Percentiles rank a stretch among this genome's conserved stretches.
Evolutionary conservation across 2,888 invertebrate species (phyloP).

Genomic region (Diaprepes abbreviatus): DNA sequence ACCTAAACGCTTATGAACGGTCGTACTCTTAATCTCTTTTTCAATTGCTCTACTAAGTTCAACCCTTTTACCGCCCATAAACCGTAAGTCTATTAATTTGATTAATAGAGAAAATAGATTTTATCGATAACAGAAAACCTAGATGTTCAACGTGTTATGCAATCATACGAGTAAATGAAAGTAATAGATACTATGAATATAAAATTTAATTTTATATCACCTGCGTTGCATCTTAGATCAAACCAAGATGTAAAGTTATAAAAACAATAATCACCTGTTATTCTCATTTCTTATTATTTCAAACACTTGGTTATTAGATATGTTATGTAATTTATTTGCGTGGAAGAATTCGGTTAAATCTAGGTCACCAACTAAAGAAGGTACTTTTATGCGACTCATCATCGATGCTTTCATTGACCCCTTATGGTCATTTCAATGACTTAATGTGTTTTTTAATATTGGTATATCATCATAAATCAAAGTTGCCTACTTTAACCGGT

Average conservation of each 20-base stretch:
- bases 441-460: constrained; percentile 13
- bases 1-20: too few species aligned
- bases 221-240: neutral
- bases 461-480: constrained; percentile 14
- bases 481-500: constrained; percentile 14
- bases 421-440: constrained; percentile 14
- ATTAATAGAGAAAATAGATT: too few species aligned
- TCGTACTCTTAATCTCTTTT: too few species aligned
- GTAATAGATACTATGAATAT: too few species aligned
- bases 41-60: too few species aligned
- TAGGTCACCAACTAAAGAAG: constrained; percentile 14
- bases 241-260: neutral
- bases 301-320: neutral
- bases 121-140: too few species aligned
- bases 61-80: too few species aligned
- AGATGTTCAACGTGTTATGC: too few species aligned
- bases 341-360: constrained; percentile 8
- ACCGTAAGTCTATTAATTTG: too few species aligned
- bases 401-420: constrained; percentile 7
- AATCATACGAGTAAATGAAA: too few species aligned
- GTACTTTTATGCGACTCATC: neutral
- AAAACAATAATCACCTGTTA: constrained; percentile 9
- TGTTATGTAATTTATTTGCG: constrained; percentile 12
- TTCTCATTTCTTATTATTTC: constrained; percentile 7
- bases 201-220: too few species aligned